A percentile compares a stretch with the other conserved stretches of the same genome.
phyloP scores from a whole-genome alignment of 2,888 invertebrate genomes.

The Saturnia japonica region DNA sequence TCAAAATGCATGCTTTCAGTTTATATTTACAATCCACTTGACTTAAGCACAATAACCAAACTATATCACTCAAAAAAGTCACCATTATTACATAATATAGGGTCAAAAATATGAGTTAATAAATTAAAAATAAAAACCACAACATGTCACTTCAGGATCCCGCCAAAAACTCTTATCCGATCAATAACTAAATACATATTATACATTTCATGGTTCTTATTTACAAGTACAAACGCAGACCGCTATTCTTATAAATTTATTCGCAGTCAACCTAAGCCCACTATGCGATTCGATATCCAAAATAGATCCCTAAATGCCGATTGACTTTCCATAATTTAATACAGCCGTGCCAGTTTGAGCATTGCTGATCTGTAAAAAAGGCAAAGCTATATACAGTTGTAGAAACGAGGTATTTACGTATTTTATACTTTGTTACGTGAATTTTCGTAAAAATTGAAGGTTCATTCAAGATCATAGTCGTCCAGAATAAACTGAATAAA shows the following conservation, averaged over 20 bases:
- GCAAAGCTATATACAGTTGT: neutral
- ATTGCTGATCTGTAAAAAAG: slow-evolving; percentile 1
- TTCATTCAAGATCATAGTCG: neutral
- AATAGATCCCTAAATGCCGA: slow-evolving; percentile 10
- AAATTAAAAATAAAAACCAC: too few species aligned
- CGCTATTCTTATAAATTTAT: neutral
- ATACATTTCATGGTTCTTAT: too few species aligned
- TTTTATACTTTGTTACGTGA: neutral
- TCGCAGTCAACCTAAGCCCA: neutral
- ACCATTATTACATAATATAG: too few species aligned
- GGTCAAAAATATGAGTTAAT: too few species aligned
- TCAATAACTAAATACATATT: too few species aligned
- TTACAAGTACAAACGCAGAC: neutral
- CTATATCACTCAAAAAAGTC: too few species aligned
- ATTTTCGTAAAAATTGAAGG: neutral
- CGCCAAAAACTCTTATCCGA: too few species aligned
- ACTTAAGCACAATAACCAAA: too few species aligned
- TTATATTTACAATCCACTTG: too few species aligned
- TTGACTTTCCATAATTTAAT: neutral
- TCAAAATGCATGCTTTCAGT: too few species aligned
- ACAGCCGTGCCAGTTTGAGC: neutral
- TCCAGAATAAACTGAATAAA: neutral
- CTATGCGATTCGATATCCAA: slow-evolving; percentile 6
- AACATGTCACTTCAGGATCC: too few species aligned
- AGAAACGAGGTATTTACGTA: neutral